Evolutionary conservation across 2,797 vertebrate genomes (phyloP).

Genomic region (Acropternis orthonyx): DNA sequence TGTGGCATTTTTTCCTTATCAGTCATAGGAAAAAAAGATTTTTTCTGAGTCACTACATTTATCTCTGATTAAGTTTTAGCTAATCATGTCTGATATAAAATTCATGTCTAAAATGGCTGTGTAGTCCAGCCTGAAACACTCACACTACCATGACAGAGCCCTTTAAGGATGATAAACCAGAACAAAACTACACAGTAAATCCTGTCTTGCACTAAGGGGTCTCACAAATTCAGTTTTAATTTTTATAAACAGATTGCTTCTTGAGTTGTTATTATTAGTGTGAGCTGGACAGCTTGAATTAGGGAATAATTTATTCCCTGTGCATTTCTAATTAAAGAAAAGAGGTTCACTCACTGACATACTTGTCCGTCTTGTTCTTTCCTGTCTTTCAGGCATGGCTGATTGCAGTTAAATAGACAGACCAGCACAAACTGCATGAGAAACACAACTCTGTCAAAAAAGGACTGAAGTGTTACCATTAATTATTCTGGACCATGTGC

Average conservation of each 20-base stretch:
- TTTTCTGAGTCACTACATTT: neutral
- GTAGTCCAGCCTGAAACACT: neutral
- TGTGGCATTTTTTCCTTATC: neutral
- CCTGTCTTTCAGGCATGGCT: constrained; percentile 74
- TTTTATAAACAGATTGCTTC: constrained; percentile 77
- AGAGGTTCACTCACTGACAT: constrained; percentile 75
- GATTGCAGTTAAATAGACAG: constrained; percentile 73
- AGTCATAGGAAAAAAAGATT: neutral
- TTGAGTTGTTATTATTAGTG: constrained; percentile 80
- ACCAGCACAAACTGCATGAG: constrained; percentile 52
- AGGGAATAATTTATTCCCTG: constrained; percentile 82
- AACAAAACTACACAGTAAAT: constrained; percentile 21
- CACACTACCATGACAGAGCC: neutral
- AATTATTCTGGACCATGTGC: constrained; percentile 78
- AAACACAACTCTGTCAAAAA: constrained; percentile 76
- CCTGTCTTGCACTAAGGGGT: constrained; percentile 58
- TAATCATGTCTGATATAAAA: neutral
- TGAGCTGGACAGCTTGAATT: constrained; percentile 83
- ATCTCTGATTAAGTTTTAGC: neutral
- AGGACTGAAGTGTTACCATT: constrained; percentile 77
- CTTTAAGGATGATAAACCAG: constrained; percentile 37
- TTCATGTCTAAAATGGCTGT: neutral
- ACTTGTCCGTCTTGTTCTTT: constrained; percentile 78
- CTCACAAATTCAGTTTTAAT: constrained; percentile 67
- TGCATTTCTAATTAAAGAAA: constrained; percentile 81